Percentiles rank a stretch among this genome's conserved stretches.
Evolutionary conservation across 1,140 invertebrate genomes (phyloP).

Genomic region (Trialeurodes vaporariorum): DNA sequence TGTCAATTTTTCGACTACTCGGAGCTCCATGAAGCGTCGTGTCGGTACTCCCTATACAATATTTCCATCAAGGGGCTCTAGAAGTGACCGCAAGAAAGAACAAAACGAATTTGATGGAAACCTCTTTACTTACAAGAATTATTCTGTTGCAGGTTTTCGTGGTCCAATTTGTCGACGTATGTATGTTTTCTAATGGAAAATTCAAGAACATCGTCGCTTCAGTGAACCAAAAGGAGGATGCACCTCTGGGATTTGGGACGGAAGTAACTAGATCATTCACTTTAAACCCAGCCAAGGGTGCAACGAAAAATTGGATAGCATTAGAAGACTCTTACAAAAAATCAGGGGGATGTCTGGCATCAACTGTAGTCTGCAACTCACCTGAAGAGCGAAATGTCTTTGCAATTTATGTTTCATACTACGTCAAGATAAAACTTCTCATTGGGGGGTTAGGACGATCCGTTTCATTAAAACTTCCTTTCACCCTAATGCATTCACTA

Average conservation of each 20-base stretch:
- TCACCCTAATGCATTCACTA: constrained; percentile 51
- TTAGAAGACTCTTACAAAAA: constrained; percentile 62
- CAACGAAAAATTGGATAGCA: constrained; percentile 71
- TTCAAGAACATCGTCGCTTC: constrained; percentile 96
- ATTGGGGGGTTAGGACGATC: constrained; percentile 67
- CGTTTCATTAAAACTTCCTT: constrained; percentile 65
- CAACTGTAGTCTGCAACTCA: constrained; percentile 48
- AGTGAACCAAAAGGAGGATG: constrained; percentile 55
- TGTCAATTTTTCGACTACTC: no score
- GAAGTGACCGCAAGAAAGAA: no score
- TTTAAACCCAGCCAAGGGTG: constrained; percentile 55
- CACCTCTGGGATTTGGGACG: constrained; percentile 44
- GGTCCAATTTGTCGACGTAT: constrained; percentile 95
- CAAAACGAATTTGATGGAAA: no score
- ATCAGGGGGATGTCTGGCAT: constrained; percentile 51
- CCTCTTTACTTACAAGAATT: no score
- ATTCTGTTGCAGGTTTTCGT: constrained; percentile 61
- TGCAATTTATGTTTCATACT: constrained; percentile 80
- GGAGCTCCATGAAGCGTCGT: no score
- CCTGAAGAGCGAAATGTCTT: constrained; percentile 68
- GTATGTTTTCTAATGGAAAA: constrained; percentile 97
- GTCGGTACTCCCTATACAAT: no score
- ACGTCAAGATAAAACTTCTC: constrained; percentile 69
- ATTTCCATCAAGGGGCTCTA: no score
- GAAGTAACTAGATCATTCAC: constrained; percentile 48